Evolutionary conservation across 2,888 invertebrate genomes (phyloP).

Genomic region (Crossocerus cetratus): DNA sequence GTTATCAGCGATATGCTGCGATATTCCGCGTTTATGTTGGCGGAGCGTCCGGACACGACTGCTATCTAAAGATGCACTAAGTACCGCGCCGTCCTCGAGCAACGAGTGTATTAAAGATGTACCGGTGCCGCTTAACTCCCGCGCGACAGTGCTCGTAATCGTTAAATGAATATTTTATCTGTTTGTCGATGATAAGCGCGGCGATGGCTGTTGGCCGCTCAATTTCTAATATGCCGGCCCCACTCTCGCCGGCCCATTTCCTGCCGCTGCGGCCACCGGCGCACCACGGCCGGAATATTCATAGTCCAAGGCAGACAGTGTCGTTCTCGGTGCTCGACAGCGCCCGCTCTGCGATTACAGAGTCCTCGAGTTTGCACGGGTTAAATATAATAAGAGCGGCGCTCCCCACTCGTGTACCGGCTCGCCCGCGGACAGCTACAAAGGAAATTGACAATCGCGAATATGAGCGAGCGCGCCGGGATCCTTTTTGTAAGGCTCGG

Average conservation of each 20-base stretch:
- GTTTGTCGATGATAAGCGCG: background rate
- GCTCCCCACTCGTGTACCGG: conserved; percentile 18
- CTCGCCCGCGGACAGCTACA: background rate
- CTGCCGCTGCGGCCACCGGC: background rate
- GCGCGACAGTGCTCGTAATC: background rate
- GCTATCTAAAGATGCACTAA: background rate
- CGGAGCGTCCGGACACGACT: too few species aligned
- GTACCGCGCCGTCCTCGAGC: background rate
- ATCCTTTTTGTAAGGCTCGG: background rate
- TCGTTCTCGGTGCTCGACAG: conserved; percentile 1
- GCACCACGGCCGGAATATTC: conserved; percentile 38
- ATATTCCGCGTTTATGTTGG: too few species aligned
- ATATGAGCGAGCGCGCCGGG: background rate
- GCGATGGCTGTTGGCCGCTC: background rate
- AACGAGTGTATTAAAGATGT: background rate
- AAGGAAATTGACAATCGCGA: conserved; percentile 7
- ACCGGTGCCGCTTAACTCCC: background rate
- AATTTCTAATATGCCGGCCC: conserved; percentile 33
- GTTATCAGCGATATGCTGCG: too few species aligned
- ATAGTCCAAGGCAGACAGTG: conserved; percentile 14
- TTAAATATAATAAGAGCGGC: conserved; percentile 53
- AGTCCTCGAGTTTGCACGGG: conserved; percentile 35
- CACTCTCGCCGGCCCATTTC: background rate
- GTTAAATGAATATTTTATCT: conserved; percentile 2
- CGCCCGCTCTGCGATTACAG: conserved; percentile 31